phyloP scores from a whole-genome alignment of 2,113 vertebrate genomes.

The Archocentrus centrarchus region DNA sequence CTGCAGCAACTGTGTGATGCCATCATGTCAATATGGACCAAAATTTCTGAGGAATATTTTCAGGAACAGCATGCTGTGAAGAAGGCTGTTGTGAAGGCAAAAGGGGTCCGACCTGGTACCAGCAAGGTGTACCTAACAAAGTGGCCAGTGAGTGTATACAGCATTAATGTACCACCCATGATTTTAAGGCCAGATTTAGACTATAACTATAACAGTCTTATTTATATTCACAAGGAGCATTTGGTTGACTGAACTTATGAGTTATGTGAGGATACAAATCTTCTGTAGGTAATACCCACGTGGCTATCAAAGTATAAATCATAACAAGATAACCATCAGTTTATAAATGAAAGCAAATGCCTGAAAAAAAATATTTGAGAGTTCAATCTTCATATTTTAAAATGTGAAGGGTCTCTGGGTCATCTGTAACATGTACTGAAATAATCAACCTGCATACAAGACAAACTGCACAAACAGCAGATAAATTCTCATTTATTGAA shows the following conservation, averaged over 20 bases:
- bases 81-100: too few species aligned
- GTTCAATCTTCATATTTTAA: too few species aligned
- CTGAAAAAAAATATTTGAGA: neutral
- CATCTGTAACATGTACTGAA: neutral
- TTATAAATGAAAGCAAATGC: neutral
- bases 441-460: neutral
- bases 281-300: neutral
- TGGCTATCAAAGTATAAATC: neutral
- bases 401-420: neutral
- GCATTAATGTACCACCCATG: neutral
- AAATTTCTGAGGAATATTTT: too few species aligned
- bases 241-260: too few species aligned
- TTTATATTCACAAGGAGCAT: neutral
- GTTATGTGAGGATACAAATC: neutral
- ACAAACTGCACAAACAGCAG: neutral
- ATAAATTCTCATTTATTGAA: neutral
- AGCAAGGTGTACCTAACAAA: too few species aligned
- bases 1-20: too few species aligned
- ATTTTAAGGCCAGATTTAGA: slow-evolving; percentile 17
- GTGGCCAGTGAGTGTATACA: too few species aligned
- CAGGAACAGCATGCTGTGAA: too few species aligned
- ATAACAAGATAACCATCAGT: neutral
- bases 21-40: too few species aligned
- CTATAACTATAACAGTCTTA: neutral
- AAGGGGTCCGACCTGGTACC: too few species aligned